phyloP scores from a whole-genome alignment of 2,113 vertebrate species.

The Solea solea region DNA sequence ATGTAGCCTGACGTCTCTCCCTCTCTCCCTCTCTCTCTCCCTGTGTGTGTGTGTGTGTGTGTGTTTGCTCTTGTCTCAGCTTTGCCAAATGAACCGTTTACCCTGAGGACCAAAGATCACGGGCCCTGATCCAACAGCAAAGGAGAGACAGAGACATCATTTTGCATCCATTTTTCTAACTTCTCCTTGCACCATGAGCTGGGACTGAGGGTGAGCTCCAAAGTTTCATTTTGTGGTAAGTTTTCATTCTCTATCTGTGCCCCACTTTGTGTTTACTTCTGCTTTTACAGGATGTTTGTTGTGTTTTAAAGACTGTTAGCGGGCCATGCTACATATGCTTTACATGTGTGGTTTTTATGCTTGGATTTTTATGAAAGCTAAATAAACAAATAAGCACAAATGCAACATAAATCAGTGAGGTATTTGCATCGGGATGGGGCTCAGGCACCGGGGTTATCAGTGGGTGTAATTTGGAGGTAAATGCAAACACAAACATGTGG shows the following conservation, averaged over 20 bases:
- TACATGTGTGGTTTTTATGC: constrained; percentile 42
- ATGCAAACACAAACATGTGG: constrained; percentile 66
- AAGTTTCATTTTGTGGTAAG: constrained; percentile 63
- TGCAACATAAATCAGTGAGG: constrained; percentile 28
- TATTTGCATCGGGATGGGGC: constrained; percentile 28
- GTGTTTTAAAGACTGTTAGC: constrained; percentile 48
- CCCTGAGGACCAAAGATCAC: constrained; percentile 71
- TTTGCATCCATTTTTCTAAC: constrained; percentile 33
- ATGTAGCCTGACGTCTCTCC: constrained; percentile 65
- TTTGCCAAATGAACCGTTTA: constrained; percentile 64
- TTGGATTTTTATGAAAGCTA: constrained; percentile 20
- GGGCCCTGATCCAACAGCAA: constrained; percentile 32
- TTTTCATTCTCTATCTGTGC: constrained; percentile 12
- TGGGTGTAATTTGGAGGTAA: constrained; percentile 44
- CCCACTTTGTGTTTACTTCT: constrained; percentile 31
- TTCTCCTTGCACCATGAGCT: constrained; percentile 53
- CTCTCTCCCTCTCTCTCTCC: constrained; percentile 29
- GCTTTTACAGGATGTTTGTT: constrained; percentile 30
- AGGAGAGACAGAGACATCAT: constrained; percentile 27
- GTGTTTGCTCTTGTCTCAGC: constrained; percentile 75
- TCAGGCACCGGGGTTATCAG: constrained; percentile 37
- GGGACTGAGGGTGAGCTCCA: constrained; percentile 40
- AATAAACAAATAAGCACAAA: constrained; percentile 39
- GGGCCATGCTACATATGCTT: constrained; percentile 39
- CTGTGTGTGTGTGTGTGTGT: constrained; percentile 65